Conservation (phyloP, 2,113 vertebrate species). For the Actenoides hombroni region DNA sequence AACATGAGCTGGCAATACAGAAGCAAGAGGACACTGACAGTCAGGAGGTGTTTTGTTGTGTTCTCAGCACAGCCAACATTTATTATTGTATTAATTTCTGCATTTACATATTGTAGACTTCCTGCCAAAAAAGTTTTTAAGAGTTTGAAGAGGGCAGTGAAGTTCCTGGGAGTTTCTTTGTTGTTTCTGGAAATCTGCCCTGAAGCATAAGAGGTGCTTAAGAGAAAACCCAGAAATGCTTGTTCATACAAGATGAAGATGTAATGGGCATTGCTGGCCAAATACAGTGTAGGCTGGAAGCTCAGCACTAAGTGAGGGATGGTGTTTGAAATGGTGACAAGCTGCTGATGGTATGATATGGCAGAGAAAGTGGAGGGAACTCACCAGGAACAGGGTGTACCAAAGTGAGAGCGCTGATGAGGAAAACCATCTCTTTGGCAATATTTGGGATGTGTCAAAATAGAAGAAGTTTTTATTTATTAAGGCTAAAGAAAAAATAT, state of each 20-base stretch:
- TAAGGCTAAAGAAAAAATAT: not conserved
- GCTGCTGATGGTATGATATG: not conserved
- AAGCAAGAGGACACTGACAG: not conserved
- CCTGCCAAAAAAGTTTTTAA: not conserved
- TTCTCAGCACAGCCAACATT: not conserved
- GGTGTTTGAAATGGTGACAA: not conserved
- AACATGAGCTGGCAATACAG: not conserved
- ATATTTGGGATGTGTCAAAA: not conserved
- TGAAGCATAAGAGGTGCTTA: not conserved
- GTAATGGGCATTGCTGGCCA: not conserved
- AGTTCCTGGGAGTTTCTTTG: not conserved
- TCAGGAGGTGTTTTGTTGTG: not conserved
- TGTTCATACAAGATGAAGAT: not conserved
- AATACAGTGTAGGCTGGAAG: not conserved
- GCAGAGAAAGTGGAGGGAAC: not conserved
- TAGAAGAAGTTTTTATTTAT: not conserved
- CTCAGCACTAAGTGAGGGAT: not conserved
- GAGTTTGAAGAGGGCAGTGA: not conserved
- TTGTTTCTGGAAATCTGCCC: not conserved
- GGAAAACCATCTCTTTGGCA: not conserved
- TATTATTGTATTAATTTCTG: not conserved
- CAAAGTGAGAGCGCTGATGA: not conserved
- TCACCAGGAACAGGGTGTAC: not conserved
- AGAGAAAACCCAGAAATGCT: not conserved
- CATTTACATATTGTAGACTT: not conserved